Conservation (phyloP, 2,888 invertebrate genomes). For the Drosophila neutralis region DNA sequence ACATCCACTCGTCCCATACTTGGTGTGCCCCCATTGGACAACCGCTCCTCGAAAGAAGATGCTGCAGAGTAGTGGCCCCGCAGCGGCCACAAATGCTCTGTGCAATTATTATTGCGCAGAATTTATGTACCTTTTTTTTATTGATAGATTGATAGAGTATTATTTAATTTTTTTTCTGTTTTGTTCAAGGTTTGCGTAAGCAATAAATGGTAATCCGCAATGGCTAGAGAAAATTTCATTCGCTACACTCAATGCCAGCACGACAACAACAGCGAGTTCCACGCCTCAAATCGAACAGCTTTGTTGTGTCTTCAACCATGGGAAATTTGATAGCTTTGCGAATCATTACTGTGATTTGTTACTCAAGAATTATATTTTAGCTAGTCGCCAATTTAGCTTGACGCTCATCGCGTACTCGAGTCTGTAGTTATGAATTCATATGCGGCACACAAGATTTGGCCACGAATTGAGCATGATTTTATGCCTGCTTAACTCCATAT, state of each 20-base stretch:
- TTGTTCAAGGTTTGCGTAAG: slow-evolving; percentile 40
- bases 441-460: neutral
- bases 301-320: slow-evolving; percentile 34
- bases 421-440: neutral
- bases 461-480: neutral
- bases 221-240: slow-evolving; percentile 45
- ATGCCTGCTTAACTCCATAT: neutral
- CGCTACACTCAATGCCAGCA: slow-evolving; percentile 51
- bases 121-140: slow-evolving; percentile 37
- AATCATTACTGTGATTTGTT: slow-evolving; percentile 2
- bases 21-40: slow-evolving; percentile 4
- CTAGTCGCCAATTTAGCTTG: neutral
- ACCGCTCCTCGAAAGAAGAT: slow-evolving; percentile 35
- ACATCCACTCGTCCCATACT: neutral
- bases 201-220: slow-evolving; percentile 30
- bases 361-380: slow-evolving; percentile 3
- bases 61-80: slow-evolving; percentile 16
- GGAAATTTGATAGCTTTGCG: slow-evolving; percentile 30
- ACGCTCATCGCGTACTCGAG: slow-evolving; percentile 10
- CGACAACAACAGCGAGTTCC: slow-evolving; percentile 38
- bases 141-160: neutral
- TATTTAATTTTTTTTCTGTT: neutral
- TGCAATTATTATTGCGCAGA: slow-evolving; percentile 41
- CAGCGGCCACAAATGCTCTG: slow-evolving; percentile 23
- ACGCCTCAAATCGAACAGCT: slow-evolving; percentile 46